These are phyloP conservation scores for Metacarcinus magister DNA, from an alignment of 2,888 invertebrate genomes.

Conservation along the genomic window DNA sequence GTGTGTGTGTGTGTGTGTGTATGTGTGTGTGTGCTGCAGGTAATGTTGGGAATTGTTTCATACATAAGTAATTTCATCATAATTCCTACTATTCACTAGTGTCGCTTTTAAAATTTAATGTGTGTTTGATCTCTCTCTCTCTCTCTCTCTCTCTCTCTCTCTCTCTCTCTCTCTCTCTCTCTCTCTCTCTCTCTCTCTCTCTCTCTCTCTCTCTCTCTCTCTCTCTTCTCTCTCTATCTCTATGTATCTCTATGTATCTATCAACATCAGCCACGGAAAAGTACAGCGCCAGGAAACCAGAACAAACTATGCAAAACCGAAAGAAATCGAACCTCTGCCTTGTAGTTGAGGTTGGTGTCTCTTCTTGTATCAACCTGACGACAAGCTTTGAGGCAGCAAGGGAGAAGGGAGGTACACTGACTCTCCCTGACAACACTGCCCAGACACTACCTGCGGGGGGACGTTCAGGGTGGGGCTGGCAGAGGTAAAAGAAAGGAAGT, in stretches of 20 bases:
- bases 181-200: no score
- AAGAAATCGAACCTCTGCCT: neutral
- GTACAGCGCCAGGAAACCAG: neutral
- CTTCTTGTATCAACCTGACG: neutral
- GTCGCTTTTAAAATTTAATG: neutral
- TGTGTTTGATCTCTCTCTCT: no score
- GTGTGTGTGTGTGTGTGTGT: slow-evolving; percentile 26
- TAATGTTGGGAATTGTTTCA: neutral
- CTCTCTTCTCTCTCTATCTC: neutral
- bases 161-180: no score
- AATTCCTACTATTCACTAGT: neutral
- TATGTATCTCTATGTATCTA: neutral
- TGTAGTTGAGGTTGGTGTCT: neutral
- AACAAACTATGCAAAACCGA: neutral
- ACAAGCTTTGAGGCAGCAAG: neutral
- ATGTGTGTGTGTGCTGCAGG: neutral
- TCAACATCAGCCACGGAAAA: neutral
- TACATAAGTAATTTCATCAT: neutral
- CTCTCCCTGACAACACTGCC: neutral
- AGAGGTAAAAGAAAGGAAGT: neutral
- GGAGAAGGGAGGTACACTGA: neutral
- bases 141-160: no score
- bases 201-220: neutral
- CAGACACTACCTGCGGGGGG: neutral
- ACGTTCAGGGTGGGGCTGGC: neutral